Evolutionary conservation across 2,888 invertebrate species (phyloP).

Genomic region (Alviniconcha strummeri): DNA sequence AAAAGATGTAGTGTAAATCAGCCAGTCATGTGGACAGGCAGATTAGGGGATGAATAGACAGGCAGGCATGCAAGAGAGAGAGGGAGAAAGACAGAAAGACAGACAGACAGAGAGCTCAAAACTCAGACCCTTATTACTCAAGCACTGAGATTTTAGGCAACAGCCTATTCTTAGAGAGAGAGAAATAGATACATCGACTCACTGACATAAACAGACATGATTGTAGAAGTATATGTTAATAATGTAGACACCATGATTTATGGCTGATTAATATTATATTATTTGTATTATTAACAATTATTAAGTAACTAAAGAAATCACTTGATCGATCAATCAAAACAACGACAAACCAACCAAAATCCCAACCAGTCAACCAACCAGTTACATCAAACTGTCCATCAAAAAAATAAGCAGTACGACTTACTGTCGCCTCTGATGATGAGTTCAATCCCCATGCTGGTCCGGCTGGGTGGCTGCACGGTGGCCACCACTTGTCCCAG

Average conservation of each 20-base stretch:
- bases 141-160: too few species aligned
- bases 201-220: neutral
- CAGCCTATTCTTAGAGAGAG: too few species aligned
- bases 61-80: neutral
- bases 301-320: too few species aligned
- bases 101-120: neutral
- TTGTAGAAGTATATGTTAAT: too few species aligned
- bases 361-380: neutral
- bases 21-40: too few species aligned
- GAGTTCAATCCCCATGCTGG: constrained; percentile 53
- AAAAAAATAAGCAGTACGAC: constrained; percentile 16
- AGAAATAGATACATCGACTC: too few species aligned
- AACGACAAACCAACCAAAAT: neutral
- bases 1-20: too few species aligned
- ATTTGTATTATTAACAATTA: too few species aligned
- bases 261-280: too few species aligned
- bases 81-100: neutral
- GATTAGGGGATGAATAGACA: neutral
- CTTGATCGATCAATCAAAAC: neutral
- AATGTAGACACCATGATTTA: too few species aligned
- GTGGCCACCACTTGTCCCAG: constrained; percentile 46
- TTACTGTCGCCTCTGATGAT: constrained; percentile 51
- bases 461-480: constrained; percentile 48
- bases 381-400: neutral
- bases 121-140: too few species aligned